Percentiles rank a stretch among this genome's conserved stretches.
These are phyloP conservation scores for Lordiphosa collinella DNA, from an alignment of 1,140 invertebrate genomes.

Conservation along the genomic window DNA sequence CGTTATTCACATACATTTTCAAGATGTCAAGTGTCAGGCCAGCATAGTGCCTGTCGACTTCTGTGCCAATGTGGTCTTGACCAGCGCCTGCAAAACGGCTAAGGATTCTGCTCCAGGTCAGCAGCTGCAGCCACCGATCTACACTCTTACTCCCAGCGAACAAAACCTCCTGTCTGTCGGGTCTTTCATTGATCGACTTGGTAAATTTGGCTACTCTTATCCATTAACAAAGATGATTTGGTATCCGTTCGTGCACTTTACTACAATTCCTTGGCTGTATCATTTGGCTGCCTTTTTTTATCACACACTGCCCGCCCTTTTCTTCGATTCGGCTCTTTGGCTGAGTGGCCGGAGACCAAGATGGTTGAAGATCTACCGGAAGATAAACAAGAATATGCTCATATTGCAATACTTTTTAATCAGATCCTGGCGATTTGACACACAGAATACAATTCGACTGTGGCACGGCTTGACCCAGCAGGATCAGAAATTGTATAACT, in stretches of 20 bases:
- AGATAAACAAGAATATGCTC: slow-evolving; percentile 84
- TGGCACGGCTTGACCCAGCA: slow-evolving; percentile 81
- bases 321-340: slow-evolving; percentile 81
- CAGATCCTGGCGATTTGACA: slow-evolving; percentile 85
- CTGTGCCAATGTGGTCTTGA: slow-evolving; percentile 88
- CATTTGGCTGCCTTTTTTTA: slow-evolving; percentile 80
- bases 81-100: slow-evolving; percentile 84
- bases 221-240: slow-evolving; percentile 79
- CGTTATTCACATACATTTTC: slow-evolving; percentile 83
- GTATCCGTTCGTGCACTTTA: slow-evolving; percentile 79
- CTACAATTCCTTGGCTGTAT: slow-evolving; percentile 67
- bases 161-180: slow-evolving; percentile 84
- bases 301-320: slow-evolving; percentile 82
- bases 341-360: slow-evolving; percentile 70
- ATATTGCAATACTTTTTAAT: slow-evolving; percentile 86
- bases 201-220: slow-evolving; percentile 57
- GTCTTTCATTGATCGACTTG: slow-evolving; percentile 77
- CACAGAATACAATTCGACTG: slow-evolving; percentile 83
- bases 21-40: slow-evolving; percentile 81
- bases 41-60: slow-evolving; percentile 91
- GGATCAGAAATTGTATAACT: slow-evolving; percentile 85
- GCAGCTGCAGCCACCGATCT: slow-evolving; percentile 80
- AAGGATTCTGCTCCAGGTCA: slow-evolving; percentile 19
- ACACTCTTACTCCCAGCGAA: slow-evolving; percentile 85
- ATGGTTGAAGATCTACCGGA: slow-evolving; percentile 84